Conservation (phyloP, 2,113 vertebrate species). For the Ariopsis seemanni region DNA sequence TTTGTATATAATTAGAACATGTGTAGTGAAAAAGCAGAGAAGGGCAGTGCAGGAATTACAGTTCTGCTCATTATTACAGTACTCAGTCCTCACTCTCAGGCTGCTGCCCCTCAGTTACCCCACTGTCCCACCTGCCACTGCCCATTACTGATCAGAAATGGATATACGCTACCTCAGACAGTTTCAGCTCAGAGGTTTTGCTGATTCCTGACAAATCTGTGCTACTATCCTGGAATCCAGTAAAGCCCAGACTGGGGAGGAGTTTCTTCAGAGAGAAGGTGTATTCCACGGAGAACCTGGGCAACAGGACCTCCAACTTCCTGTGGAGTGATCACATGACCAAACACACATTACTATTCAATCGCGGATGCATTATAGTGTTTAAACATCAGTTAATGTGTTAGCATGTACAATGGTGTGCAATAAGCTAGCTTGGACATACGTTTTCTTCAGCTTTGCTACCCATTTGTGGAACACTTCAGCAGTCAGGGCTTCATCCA, state of each 20-base stretch:
- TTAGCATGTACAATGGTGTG: background rate
- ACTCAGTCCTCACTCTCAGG: background rate
- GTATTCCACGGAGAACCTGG: conserved; percentile 81
- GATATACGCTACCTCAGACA: conserved; percentile 73
- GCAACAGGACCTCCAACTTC: conserved; percentile 83
- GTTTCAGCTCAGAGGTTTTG: conserved; percentile 59
- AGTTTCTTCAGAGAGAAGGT: conserved; percentile 75
- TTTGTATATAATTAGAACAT: background rate
- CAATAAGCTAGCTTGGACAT: conserved; percentile 39
- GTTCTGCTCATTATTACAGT: background rate
- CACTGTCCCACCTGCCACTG: background rate
- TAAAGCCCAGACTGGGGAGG: conserved; percentile 75
- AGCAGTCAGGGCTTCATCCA: conserved; percentile 80
- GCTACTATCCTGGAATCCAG: conserved; percentile 70
- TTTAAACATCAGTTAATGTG: background rate
- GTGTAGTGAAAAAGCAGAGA: background rate
- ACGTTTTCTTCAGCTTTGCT: conserved; percentile 76
- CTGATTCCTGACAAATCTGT: conserved; percentile 78
- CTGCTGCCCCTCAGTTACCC: background rate
- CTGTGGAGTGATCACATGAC: conserved; percentile 64
- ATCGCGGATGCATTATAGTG: background rate
- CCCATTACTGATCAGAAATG: background rate
- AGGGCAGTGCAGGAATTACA: background rate
- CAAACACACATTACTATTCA: background rate
- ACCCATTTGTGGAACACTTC: conserved; percentile 82